Evolutionary conservation across 2,113 vertebrate genomes (phyloP), one percentile per base, ranked within the genome.

Genomic region (Cyphotilapia sp.): DNA sequence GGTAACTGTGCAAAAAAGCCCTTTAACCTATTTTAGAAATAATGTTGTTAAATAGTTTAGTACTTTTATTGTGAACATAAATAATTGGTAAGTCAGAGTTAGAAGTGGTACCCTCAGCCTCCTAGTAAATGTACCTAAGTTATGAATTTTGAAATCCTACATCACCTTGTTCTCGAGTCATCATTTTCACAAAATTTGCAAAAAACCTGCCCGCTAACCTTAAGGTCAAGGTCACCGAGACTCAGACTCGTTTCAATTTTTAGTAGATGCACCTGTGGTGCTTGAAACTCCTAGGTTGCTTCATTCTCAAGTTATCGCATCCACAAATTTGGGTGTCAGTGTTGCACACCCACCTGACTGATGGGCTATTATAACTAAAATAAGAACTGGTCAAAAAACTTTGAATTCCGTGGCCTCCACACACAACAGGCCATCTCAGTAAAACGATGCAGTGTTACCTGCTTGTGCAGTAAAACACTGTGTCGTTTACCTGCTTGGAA

Each of bases 401-500:
- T 5, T 12, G 0, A 12, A 0, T 13, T 22, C 33, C 3, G 0
- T 38, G 61, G 33, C 33, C 61, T 66, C 38, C 13, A 27, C 38
- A 27, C 40, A 27, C 22, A 17, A 45, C 1, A 45, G 9, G 8
- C 69, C 69, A 17, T 42, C 40, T 27, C 71, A 45, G 40, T 0
- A 63, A 63, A n/a, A 63, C 17, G 1, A 63, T 0, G 31, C 59
- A n/a, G 59, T n/a, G 17, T 63, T 35, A 63, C 59, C 31, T 35
- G 9, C 59, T 11, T 9, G 2, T 9, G 69, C 38, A 45, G 69
- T 45, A 74, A 74, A 49, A 78, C 42, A 49, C 45, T 1, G 42
- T 19, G 10, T 22, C 3, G 19, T 66, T 38, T 38, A 66, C 98
- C 93, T 97, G 88, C 47, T 95, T 89, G 22, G 49, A 90, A 9